phyloP scores from a whole-genome alignment of 1,140 invertebrate genomes.

The Cydia amplana region DNA sequence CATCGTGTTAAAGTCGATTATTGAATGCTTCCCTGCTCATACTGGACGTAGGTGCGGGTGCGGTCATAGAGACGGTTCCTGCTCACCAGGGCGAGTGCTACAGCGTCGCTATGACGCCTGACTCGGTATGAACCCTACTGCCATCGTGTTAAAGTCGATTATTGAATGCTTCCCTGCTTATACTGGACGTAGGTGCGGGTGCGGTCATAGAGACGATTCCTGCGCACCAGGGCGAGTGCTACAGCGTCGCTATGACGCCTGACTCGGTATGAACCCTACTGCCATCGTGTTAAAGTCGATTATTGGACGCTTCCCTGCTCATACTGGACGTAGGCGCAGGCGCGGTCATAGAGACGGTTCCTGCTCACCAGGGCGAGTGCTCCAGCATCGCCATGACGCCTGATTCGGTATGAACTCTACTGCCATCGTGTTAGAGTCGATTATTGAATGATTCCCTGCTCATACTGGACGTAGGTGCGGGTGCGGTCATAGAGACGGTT shows the following conservation, averaged over 20 bases:
- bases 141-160: background rate
- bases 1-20: background rate
- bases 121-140: constrained; percentile 79
- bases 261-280: constrained; percentile 81
- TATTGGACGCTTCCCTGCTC: too few species aligned
- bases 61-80: constrained; percentile 88
- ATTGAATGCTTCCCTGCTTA: constrained; percentile 86
- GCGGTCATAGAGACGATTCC: constrained; percentile 87
- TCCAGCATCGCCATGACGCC: constrained; percentile 88
- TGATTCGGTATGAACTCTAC: constrained; percentile 82
- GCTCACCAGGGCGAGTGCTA: constrained; percentile 88
- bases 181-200: constrained; percentile 92
- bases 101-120: constrained; percentile 87
- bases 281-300: background rate
- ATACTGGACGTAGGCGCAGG: constrained; percentile 87
- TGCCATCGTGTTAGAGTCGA: background rate
- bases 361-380: constrained; percentile 90
- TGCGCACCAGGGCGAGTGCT: constrained; percentile 90
- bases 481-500: constrained; percentile 87
- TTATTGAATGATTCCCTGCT: background rate
- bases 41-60: constrained; percentile 90
- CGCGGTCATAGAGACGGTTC: constrained; percentile 87
- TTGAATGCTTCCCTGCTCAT: constrained; percentile 78
- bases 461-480: constrained; percentile 50
- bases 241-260: constrained; percentile 87